phyloP scores from a whole-genome alignment of 2,888 invertebrate genomes.

The Xylophagus ater region DNA sequence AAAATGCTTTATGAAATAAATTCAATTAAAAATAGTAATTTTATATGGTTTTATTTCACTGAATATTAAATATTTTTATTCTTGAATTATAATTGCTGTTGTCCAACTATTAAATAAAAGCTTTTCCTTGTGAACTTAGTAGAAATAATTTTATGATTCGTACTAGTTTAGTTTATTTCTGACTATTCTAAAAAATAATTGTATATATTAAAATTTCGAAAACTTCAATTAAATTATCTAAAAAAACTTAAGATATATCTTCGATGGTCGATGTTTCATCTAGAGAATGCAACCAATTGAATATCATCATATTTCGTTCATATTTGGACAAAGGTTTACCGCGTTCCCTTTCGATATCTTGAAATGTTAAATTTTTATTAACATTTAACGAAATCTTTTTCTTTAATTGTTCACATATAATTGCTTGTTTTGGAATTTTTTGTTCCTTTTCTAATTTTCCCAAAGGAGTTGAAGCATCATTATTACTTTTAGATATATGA shows the following conservation, averaged over 20 bases:
- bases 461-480: neutral
- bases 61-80: too few relatives aligned
- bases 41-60: too few relatives aligned
- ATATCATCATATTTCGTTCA: slow-evolving; percentile 90
- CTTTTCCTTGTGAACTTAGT: too few relatives aligned
- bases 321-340: slow-evolving; percentile 79
- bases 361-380: slow-evolving; percentile 51
- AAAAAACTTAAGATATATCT: slow-evolving; percentile 22
- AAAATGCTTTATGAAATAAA: too few relatives aligned
- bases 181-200: too few relatives aligned
- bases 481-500: neutral
- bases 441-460: too few relatives aligned
- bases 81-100: too few relatives aligned
- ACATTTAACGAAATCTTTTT: slow-evolving; percentile 19
- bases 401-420: slow-evolving; percentile 17
- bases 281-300: slow-evolving; percentile 84
- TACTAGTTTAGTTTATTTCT: too few relatives aligned
- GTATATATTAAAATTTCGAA: neutral
- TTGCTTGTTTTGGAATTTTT: slow-evolving; percentile 22
- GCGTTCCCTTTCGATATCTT: slow-evolving; percentile 69
- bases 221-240: neutral
- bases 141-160: too few relatives aligned
- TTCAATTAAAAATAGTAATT: too few relatives aligned
- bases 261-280: slow-evolving; percentile 55
- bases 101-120: too few relatives aligned